Evolutionary conservation across 92 coral and sea anemone genomes (phyloP), one percentile per base, ranked within the genome.

Genomic region (Isaurus tuberculatus): DNA sequence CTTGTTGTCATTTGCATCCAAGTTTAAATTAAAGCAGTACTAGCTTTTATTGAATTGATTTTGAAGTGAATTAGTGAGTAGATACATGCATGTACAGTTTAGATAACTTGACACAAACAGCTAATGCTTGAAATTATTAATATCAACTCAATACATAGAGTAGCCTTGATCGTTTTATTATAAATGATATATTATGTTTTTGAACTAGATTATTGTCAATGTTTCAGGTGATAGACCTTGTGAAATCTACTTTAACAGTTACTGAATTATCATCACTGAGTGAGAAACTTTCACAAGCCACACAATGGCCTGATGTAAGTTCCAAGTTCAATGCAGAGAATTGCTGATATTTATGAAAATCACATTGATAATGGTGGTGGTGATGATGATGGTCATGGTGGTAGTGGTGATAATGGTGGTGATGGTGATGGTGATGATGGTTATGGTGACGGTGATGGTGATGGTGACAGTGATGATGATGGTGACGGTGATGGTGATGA

Each of bases 141-240:
- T n/a, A n/a, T n/a, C n/a, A n/a, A n/a, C n/a, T n/a, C n/a, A n/a
- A n/a, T n/a, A n/a, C n/a, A n/a, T n/a, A n/a, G n/a, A n/a, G n/a
- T n/a, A n/a, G n/a, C n/a, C n/a, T n/a, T n/a, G n/a, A n/a, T n/a
- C n/a, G n/a, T n/a, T n/a, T n/a, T n/a, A n/a, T n/a, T n/a, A n/a
- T n/a, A n/a, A n/a, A n/a, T n/a, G n/a, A n/a, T n/a, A n/a, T n/a
- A n/a, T n/a, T n/a, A n/a, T n/a, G n/a, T n/a, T n/a, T n/a, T n/a
- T n/a, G n/a, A n/a, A n/a, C n/a, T n/a, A n/a, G 7, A 17, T 8
- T 26, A 17, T 55, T 77, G 48, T 36, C 34, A 2, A 13, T 22
- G 23, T 13, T 69, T 10, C 25, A 92, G 95, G 88, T 90, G 23
- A 85, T 69, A 17, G 95, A 92, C 51, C 77, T 92, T 77, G 95